These are phyloP conservation scores for Bettongia penicillata DNA, from an alignment of 2,113 vertebrate genomes.

Conservation along the genomic window DNA sequence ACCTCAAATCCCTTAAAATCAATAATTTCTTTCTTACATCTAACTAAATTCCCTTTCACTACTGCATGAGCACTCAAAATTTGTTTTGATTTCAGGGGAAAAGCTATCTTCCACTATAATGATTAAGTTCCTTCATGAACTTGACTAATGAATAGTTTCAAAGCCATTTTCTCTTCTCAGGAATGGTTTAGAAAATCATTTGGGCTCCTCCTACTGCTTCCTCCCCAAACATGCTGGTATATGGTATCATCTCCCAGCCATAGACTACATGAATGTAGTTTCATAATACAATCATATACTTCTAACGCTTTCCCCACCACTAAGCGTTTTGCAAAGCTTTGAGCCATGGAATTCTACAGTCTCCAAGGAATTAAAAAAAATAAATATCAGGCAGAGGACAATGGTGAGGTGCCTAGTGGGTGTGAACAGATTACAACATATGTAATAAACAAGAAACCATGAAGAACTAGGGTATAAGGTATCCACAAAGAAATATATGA, in stretches of 20 bases:
- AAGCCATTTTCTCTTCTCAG: neutral
- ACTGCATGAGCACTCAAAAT: neutral
- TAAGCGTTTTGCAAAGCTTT: too few relatives aligned
- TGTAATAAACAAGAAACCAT: too few relatives aligned
- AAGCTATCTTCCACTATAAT: constrained; percentile 29
- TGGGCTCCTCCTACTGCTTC: constrained; percentile 16
- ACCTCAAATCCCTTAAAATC: constrained; percentile 38
- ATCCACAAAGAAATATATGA: too few relatives aligned
- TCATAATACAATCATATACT: neutral
- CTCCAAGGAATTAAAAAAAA: too few relatives aligned
- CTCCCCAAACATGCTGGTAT: neutral
- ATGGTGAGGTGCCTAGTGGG: too few relatives aligned
- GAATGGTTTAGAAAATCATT: constrained; percentile 58
- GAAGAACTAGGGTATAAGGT: too few relatives aligned
- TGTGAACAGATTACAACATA: too few relatives aligned
- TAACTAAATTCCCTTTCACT: constrained; percentile 25
- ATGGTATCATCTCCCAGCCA: neutral
- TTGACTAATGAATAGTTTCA: constrained; percentile 44
- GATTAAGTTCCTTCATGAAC: neutral
- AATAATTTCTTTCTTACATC: constrained; percentile 29
- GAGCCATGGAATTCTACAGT: too few relatives aligned
- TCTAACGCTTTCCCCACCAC: neutral
- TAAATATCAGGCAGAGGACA: too few relatives aligned
- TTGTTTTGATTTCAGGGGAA: neutral
- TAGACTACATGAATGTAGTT: neutral